Base-by-base conservation (phyloP, 2,888 invertebrate genomes). In the Nineta flava region DNA sequence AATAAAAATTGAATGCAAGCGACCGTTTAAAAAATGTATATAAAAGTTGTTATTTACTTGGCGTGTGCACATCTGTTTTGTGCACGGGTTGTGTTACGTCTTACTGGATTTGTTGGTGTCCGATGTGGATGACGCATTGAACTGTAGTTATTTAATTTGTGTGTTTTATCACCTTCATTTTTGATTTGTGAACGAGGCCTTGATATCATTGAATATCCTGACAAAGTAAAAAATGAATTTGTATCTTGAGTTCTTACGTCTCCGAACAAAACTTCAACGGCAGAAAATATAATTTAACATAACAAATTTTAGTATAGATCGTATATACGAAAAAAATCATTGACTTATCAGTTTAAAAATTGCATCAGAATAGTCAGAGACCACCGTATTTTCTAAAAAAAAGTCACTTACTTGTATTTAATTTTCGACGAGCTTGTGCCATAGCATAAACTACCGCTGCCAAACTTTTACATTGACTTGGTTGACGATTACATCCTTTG, bases 401-500 rank as follows among this genome's bases (percentile, higher is more conserved):
- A 5, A n/a, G 6, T n/a, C 3, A 38, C 59, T 59, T 60, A 65
- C 65, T 63, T 52, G 65, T 64, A 55, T 65, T 65, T 59, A 86
- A 85, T 57, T 85, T 76, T 56, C 79, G 75, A 55, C 86, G 68
- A 1, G 87, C 87, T 66, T 88, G 87, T 56, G 92, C 81, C 77
- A 92, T 85, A 51, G 84, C 87, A 64, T 87, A 90, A 10, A 93
- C 90, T 47, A 92, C 86, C 9, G 87, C 87, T 12, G 88, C 87
- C 56, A 92, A 77, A 59, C 84, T 84, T 65, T 83, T 76, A 57
- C 81, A 79, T 56, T 80, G 81, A 56, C 83, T 83, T 2, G 83
- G 78, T 60, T 81, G 77, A 44, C 81, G 71, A 53, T 76, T 70
- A 56, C 80, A 70, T 54, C 73, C 73, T 41, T 74, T 73, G 10